phyloP scores from a whole-genome alignment of 2,797 vertebrate genomes.

The Ciconia nigra region DNA sequence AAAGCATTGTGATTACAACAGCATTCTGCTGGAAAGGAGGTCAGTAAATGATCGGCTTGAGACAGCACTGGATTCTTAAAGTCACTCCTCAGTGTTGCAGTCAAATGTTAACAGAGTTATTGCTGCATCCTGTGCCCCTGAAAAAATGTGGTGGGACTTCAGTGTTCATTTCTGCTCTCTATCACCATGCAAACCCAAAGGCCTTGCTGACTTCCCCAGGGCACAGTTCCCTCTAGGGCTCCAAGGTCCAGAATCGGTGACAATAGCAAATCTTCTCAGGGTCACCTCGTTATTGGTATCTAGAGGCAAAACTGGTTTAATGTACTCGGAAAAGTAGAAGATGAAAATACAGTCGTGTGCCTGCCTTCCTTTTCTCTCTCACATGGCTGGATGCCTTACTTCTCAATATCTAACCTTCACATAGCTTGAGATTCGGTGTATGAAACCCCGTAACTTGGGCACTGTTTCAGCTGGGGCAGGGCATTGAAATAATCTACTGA shows the following conservation, averaged over 20 bases:
- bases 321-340: background rate
- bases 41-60: background rate
- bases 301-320: background rate
- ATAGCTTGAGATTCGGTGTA: background rate
- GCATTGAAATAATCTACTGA: background rate
- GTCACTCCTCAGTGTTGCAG: background rate
- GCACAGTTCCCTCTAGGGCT: background rate
- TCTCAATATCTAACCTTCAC: background rate
- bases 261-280: background rate
- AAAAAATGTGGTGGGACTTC: background rate
- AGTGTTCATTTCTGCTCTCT: background rate
- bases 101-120: background rate
- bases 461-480: background rate
- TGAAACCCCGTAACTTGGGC: background rate
- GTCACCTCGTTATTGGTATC: background rate
- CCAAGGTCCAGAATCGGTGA: accelerated
- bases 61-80: background rate
- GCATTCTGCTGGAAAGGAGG: conserved; percentile 44
- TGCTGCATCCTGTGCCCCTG: background rate
- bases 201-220: background rate
- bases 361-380: background rate
- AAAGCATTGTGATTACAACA: conserved; percentile 24
- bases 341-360: background rate
- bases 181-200: background rate
- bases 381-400: background rate